These are phyloP conservation scores for Loripinus fragilis DNA, from an alignment of 2,888 invertebrate genomes.

Conservation along the genomic window DNA sequence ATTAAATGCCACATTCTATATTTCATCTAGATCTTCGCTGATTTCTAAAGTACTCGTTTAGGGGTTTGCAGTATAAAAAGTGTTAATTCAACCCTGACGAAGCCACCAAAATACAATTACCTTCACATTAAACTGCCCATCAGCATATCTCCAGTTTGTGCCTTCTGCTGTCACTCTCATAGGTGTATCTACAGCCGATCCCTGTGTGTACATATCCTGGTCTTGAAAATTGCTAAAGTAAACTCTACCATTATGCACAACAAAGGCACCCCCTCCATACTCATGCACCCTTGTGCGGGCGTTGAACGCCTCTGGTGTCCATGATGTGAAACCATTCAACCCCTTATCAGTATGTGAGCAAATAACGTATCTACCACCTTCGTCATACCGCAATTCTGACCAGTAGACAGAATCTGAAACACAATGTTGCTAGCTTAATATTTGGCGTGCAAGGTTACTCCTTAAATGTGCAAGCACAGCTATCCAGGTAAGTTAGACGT, in stretches of 20 bases:
- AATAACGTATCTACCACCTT: constrained; percentile 79
- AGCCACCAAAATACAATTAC: too few species aligned
- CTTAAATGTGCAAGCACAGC: too few species aligned
- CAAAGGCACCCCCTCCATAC: constrained; percentile 83
- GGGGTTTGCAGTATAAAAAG: too few species aligned
- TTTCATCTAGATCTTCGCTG: too few species aligned
- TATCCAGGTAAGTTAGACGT: too few species aligned
- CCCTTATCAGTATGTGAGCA: constrained; percentile 72
- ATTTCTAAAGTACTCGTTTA: too few species aligned
- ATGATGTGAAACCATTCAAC: constrained; percentile 54
- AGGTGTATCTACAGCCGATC: constrained; percentile 62
- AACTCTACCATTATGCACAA: constrained; percentile 74
- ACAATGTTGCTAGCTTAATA: too few species aligned
- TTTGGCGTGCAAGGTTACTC: too few species aligned
- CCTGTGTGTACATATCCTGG: constrained; percentile 78
- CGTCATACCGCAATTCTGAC: constrained; percentile 77
- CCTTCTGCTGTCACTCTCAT: constrained; percentile 71
- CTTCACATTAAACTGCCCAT: constrained; percentile 69
- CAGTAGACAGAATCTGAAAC: constrained; percentile 78
- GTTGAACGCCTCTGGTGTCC: constrained; percentile 79
- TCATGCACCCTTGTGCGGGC: constrained; percentile 83
- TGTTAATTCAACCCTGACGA: too few species aligned
- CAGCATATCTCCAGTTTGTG: constrained; percentile 75
- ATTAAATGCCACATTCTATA: too few species aligned
- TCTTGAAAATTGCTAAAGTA: constrained; percentile 81